Evolutionary conservation across 37 sponge, comb jelly and placozoan species (phyloP), one percentile per base, ranked within the genome.

Genomic region (Tethya wilhelma): DNA sequence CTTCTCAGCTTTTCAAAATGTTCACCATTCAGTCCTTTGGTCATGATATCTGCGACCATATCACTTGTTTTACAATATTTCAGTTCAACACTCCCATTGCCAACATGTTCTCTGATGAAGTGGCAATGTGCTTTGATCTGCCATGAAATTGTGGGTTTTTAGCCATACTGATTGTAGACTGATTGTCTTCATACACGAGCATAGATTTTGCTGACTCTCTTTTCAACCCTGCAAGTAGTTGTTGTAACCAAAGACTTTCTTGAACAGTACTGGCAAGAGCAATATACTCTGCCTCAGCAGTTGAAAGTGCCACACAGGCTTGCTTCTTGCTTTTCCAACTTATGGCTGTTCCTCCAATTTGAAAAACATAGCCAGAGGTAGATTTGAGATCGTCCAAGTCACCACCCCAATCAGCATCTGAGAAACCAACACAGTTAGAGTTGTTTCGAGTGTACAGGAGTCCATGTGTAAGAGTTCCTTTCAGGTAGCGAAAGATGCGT

Each of bases 371-470:
- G n/a, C 82, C 73, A 42, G 82, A 82, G 44, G 82, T 82, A 29
- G 82, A 72, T 14, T 56, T 82, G 12, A 73, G 5, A 29, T 71
- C 72, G 57, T 82, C 65, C 20, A 71, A 26, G 34, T 71, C 49
- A 45, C 82, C 82, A 29, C 74, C 84, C 84, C 77, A 89, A 39
- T 89, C 89, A 26, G 73, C 65, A 83, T 89, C 84, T 28, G 79
- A 83, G 45, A 59, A 89, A 3, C 89, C 89, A 57, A 83, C 32
- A 33, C 40, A 57, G 17, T 34, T 31, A 22, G 26, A 6, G 22
- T 77, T 29, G 56, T 83, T 19, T 41, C 58, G 80, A 19, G 26
- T 4, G 63, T 81, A 88, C 32, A 28, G 38, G 2, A 81, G 11
- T 57, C 37, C 71, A 4, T 62, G 38, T 29, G 82, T 44, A 0